Conservation (phyloP, 2,113 vertebrate species). For the Turnix velox region DNA sequence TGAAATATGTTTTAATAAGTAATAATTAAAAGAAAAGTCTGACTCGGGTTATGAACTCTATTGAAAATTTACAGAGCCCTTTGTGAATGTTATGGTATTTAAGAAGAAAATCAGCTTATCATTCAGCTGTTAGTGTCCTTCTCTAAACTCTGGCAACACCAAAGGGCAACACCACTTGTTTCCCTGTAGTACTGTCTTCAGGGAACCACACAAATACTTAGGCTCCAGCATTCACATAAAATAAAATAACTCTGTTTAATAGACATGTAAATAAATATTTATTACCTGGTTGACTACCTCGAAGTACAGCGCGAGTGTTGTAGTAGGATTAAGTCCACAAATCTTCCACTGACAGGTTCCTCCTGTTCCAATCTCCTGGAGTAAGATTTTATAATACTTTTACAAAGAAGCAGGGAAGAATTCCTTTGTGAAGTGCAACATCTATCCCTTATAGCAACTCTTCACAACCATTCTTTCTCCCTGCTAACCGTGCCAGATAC, state of each 20-base stretch:
- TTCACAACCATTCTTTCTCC: neutral
- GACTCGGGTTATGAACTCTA: neutral
- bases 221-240: neutral
- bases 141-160: neutral
- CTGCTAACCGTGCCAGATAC: neutral
- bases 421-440: neutral
- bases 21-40: neutral
- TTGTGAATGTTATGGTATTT: neutral
- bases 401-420: neutral
- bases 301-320: conserved; percentile 92
- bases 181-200: neutral
- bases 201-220: neutral
- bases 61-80: neutral
- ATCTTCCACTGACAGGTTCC: conserved; percentile 98
- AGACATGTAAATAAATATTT: neutral
- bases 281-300: conserved; percentile 98
- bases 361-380: conserved; percentile 94
- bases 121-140: neutral
- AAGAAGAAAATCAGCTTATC: neutral
- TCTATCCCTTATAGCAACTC: neutral
- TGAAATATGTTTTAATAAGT: neutral
- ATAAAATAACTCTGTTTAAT: neutral
- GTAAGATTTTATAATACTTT: conserved; percentile 12
- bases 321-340: conserved; percentile 89
- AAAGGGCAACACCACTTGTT: neutral